These are phyloP conservation scores for Lagocephalus sceleratus DNA, from an alignment of 2,797 vertebrate species.

Conservation along the genomic window DNA sequence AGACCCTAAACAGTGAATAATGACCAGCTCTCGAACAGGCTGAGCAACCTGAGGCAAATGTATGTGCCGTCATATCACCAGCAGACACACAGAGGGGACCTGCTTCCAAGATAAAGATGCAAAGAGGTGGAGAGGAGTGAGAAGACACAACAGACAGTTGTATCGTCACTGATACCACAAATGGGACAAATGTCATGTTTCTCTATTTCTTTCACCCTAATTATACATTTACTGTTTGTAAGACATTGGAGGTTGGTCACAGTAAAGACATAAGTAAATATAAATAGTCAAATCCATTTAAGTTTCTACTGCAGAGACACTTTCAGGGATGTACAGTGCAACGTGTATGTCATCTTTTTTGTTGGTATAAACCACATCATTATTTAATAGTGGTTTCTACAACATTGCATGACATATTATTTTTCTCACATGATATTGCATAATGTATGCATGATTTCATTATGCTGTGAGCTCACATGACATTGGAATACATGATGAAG, in stretches of 20 bases:
- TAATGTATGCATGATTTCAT: background rate
- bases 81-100: conserved; percentile 3
- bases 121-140: conserved; percentile 10
- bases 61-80: conserved; percentile 19
- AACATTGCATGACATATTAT: conserved; percentile 14
- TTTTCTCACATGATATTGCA: conserved; percentile 3
- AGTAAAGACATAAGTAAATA: too few species aligned
- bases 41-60: conserved; percentile 50
- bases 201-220: background rate
- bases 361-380: background rate
- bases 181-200: background rate
- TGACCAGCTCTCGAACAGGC: conserved; percentile 55
- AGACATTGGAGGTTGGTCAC: too few species aligned
- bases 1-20: conserved; percentile 48
- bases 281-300: too few species aligned
- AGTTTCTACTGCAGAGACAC: too few species aligned
- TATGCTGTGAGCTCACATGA: too few species aligned
- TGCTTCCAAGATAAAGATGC: conserved; percentile 12
- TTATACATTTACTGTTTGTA: background rate
- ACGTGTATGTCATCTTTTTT: background rate
- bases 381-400: background rate
- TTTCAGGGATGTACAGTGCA: too few species aligned
- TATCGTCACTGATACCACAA: conserved; percentile 11
- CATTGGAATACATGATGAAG: conserved; percentile 5
- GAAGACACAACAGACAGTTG: conserved; percentile 12